Base-by-base conservation (phyloP, 2,888 invertebrate genomes). In the Creontiades dilutus region DNA sequence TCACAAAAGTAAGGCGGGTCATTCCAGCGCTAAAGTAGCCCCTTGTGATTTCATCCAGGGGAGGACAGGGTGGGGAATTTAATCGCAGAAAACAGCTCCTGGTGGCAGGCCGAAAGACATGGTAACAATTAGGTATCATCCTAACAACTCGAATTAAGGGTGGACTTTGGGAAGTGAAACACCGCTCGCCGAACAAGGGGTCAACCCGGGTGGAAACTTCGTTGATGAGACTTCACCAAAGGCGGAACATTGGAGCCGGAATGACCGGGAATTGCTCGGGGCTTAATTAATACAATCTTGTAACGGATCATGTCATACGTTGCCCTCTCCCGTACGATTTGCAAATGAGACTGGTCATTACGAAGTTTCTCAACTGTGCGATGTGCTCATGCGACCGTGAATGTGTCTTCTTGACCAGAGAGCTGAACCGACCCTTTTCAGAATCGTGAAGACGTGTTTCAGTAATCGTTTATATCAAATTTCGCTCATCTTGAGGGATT, bases 301-400 rank as follows among this genome's bases (percentile, higher is more conserved):
- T 88, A 88, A 88, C 88, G 88, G 88, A 27, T 76, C 88, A 76
- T 88, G 88, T 88, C 88, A 88, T 88, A 88, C 75, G 87, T 46
- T 75, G 87, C 87, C 48, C 80, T 61, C 88, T 19, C 55, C 47
- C 75, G 16, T n/a, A 28, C 88, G 57, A 78, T 78, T 88, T 88
- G 88, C 88, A 88, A 88, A 88, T 88, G 80, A 88, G 88, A 52
- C 28, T 55, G 78, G 88, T 37, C 88, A 80, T 88, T 78, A 88
- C 27, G 37, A 48, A 88, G 88, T 88, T 88, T 52, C 88, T 88
- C 78, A 55, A 88, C 88, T 80, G 88, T 88, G 78, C 52, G 55
- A 88, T 47, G 78, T 78, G 78, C 78, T 52, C 48, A 78, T 52
- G 27, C 23, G 80, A 12, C 88, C 88, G 88, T 88, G 80, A 78